phyloP scores from a whole-genome alignment of 2,113 vertebrate species.

The Hypomesus transpacificus region DNA sequence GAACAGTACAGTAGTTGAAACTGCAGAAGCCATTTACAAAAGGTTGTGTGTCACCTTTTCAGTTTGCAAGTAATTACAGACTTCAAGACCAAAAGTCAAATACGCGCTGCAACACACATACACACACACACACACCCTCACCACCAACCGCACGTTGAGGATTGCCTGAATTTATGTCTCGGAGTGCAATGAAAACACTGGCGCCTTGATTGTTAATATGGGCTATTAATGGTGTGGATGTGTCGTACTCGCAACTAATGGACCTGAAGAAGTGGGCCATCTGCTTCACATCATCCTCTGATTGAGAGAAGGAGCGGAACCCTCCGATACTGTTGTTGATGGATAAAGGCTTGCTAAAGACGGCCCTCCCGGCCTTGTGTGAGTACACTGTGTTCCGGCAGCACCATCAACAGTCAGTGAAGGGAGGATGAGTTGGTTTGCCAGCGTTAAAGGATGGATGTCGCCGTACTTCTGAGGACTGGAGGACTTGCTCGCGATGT shows the following conservation, averaged over 20 bases:
- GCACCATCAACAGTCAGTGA: slow-evolving; percentile 6
- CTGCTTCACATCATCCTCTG: slow-evolving; percentile 45
- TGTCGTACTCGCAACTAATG: slow-evolving; percentile 17
- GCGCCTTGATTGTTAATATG: slow-evolving; percentile 35
- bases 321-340: slow-evolving; percentile 22
- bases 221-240: slow-evolving; percentile 30
- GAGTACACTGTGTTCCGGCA: slow-evolving; percentile 13
- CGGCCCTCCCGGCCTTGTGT: background rate
- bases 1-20: slow-evolving; percentile 49
- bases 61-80: slow-evolving; percentile 55
- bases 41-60: slow-evolving; percentile 53
- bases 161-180: background rate
- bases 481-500: slow-evolving; percentile 11
- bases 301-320: slow-evolving; percentile 6
- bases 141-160: background rate
- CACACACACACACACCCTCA: background rate
- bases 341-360: slow-evolving; percentile 15
- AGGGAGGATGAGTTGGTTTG: slow-evolving; percentile 16
- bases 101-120: no score
- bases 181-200: slow-evolving; percentile 25
- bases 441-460: slow-evolving; percentile 21
- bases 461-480: background rate
- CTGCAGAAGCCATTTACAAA: slow-evolving; percentile 64
- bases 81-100: slow-evolving; percentile 37
- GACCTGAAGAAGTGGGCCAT: slow-evolving; percentile 27